Base-by-base conservation (phyloP, 64 coral and sea anemone genomes). In the Orbicella faveolata region DNA sequence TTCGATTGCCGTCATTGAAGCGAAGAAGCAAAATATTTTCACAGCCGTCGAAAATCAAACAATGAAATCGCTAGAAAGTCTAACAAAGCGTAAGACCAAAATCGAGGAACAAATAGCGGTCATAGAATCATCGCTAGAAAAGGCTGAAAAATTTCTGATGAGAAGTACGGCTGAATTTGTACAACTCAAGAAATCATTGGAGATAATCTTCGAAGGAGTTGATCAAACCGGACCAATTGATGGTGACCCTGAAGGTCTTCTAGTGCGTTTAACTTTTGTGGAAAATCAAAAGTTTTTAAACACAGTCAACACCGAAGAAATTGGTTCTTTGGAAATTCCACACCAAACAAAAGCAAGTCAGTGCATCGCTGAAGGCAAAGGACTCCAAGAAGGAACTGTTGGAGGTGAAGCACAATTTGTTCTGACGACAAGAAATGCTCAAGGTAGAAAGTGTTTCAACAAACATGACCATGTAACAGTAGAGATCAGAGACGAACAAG, bases 281-380 rank as follows among this genome's bases (percentile, higher is more conserved):
- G 18, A 76, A 76, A 76, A 76, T 76, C 11, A 20, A 36, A 51
- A 76, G 34, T 8, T 76, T 0, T 36, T 36, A 5, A 35, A 14
- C 15, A 18, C 6, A 2, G 36, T 76, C 75, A 76, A 76, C 34
- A 18, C 12, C 5, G 75, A 51, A 41, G 35, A 76, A 15, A 44
- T 76, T 41, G 75, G 75, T 18, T 39, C 75, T 36, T 76, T 76
- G 75, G 34, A 76, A 76, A 4, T 2, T 15, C 16, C 18, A 0
- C 14, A 21, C 34, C 75, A 8, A 2, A 76, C 75, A 41, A 76
- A 39, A 18, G 35, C 36, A 36, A 92, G 90, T 25, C 37, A 87
- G n/a, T 92, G 55, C 67, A 74, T 87, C n/a, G 82, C 68, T 5
- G 62, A 74, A 37, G 84, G 83, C 69, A 79, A 78, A 23, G 86